A percentile compares a stretch with the other conserved stretches of the same genome.
Evolutionary conservation across 2,888 invertebrate species (phyloP).

Genomic region (Odontomyia ornata): DNA sequence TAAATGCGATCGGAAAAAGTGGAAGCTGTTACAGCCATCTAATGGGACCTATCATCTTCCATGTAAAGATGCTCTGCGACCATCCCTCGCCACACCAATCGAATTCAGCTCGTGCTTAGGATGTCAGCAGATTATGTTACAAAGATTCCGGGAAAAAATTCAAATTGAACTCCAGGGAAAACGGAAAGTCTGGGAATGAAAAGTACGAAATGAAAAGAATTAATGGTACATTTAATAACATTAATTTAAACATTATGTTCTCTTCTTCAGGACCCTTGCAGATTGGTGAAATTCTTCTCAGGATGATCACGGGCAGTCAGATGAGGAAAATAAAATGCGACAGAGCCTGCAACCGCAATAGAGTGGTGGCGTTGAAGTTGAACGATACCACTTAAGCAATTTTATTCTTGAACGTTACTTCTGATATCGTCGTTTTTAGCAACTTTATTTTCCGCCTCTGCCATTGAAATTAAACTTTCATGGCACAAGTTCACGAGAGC

Average conservation of each 20-base stretch:
- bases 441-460: constrained; percentile 30
- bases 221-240: constrained; percentile 26
- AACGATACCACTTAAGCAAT: constrained; percentile 28
- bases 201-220: no score
- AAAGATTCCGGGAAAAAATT: no score
- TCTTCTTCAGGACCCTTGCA: not conserved
- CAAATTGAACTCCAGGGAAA: no score
- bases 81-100: no score
- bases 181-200: no score
- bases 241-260: constrained; percentile 22
- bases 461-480: constrained; percentile 40
- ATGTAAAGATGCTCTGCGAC: no score
- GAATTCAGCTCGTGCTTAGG: no score
- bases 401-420: constrained; percentile 7
- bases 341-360: not conserved
- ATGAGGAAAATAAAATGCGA: not conserved
- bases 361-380: not conserved
- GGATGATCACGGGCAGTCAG: not conserved
- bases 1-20: constrained; percentile 40
- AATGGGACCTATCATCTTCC: not conserved
- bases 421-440: constrained; percentile 31
- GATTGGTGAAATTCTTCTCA: no score
- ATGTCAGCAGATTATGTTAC: no score
- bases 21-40: constrained; percentile 36
- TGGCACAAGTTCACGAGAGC: constrained; percentile 11